Conservation (phyloP, 2,888 invertebrate species). For the Leucophenga maculata region DNA sequence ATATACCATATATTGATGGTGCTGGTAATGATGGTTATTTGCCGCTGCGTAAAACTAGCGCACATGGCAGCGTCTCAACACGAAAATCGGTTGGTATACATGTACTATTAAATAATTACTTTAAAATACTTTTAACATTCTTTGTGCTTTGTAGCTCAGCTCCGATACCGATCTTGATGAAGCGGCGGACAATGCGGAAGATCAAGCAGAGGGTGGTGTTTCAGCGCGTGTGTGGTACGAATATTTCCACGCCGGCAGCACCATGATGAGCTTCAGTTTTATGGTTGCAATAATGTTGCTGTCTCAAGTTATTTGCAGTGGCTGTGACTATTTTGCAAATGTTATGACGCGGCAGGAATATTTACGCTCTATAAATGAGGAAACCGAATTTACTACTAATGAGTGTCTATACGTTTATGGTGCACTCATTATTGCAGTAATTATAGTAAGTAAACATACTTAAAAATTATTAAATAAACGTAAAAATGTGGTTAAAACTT, state of each 20-base stretch:
- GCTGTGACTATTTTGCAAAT: conserved; percentile 77
- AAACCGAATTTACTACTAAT: conserved; percentile 63
- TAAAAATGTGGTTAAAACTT: background rate
- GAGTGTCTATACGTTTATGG: conserved; percentile 72
- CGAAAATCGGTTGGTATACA: conserved; percentile 62
- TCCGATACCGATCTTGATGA: conserved; percentile 53
- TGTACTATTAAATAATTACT: no score
- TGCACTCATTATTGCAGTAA: conserved; percentile 67
- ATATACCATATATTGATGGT: conserved; percentile 72
- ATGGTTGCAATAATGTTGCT: conserved; percentile 73
- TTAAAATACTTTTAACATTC: no score
- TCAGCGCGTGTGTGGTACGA: conserved; percentile 70
- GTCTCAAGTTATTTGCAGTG: conserved; percentile 76
- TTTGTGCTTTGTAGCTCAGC: conserved; percentile 49
- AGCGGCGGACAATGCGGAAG: conserved; percentile 68
- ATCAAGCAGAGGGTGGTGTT: conserved; percentile 71
- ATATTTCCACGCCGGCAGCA: conserved; percentile 74
- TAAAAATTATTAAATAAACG: no score
- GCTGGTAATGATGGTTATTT: conserved; percentile 61
- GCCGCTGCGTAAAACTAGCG: conserved; percentile 57
- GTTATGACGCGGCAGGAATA: conserved; percentile 75
- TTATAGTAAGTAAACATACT: conserved; percentile 53
- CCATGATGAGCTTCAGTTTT: conserved; percentile 71
- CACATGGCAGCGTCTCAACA: conserved; percentile 52
- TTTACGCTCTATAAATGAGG: conserved; percentile 58